These are phyloP conservation scores for Aspidiotus destructor DNA, from an alignment of 2,888 invertebrate species.

Conservation along the genomic window DNA sequence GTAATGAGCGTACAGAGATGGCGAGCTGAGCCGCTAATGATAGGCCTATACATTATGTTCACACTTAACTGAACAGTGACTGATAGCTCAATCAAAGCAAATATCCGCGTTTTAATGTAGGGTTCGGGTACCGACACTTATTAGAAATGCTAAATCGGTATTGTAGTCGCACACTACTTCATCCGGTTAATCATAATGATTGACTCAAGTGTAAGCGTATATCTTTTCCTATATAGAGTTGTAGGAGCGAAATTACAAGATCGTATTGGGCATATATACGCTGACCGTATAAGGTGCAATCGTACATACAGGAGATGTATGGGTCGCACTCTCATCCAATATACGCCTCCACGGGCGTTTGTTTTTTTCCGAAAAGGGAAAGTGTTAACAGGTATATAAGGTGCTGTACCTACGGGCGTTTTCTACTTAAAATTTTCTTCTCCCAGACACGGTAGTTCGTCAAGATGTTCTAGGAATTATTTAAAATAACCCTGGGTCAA, in stretches of 20 bases:
- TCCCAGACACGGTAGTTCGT: background rate
- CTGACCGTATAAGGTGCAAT: background rate
- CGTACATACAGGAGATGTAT: constrained; percentile 8
- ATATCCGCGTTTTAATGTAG: constrained; percentile 23
- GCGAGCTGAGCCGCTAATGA: constrained; percentile 32
- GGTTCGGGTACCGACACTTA: constrained; percentile 27
- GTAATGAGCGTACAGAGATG: constrained; percentile 24
- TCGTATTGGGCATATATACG: background rate
- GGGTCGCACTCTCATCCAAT: no score
- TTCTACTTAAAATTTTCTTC: background rate
- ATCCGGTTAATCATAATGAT: constrained; percentile 28
- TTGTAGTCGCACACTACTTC: constrained; percentile 21
- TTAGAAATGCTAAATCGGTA: constrained; percentile 30
- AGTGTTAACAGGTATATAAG: constrained; percentile 9
- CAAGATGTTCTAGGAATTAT: background rate
- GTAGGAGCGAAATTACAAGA: constrained; percentile 25
- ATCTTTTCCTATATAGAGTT: background rate
- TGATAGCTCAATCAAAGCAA: constrained; percentile 33
- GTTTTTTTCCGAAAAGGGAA: constrained; percentile 20
- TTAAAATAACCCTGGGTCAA: constrained; percentile 2
- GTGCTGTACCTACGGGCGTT: background rate
- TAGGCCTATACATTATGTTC: constrained; percentile 33
- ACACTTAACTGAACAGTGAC: constrained; percentile 33
- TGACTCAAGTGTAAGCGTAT: constrained; percentile 16
- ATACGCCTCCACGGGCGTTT: background rate